phyloP scores from a whole-genome alignment of 1,140 invertebrate species.

The Gryllus bimaculatus region DNA sequence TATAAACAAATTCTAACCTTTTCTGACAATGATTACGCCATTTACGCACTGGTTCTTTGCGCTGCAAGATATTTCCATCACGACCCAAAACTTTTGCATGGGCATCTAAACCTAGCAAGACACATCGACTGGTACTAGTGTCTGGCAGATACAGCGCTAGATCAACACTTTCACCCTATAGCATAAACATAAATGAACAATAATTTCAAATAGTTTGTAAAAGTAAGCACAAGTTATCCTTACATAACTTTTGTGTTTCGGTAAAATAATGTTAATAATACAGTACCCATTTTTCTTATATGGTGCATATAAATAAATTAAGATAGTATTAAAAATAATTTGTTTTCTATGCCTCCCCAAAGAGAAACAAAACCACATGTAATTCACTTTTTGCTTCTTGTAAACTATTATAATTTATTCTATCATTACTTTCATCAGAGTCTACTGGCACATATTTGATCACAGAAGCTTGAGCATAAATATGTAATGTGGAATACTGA shows the following conservation, averaged over 20 bases:
- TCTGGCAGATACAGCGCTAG: conserved; percentile 83
- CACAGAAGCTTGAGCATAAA: too few relatives aligned
- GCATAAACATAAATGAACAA: neutral
- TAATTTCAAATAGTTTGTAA: neutral
- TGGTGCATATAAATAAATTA: too few relatives aligned
- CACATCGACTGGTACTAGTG: conserved; percentile 75
- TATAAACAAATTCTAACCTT: conserved; percentile 33
- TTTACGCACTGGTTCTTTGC: conserved; percentile 48
- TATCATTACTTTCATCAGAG: too few relatives aligned
- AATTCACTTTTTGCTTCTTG: too few relatives aligned
- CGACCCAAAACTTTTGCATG: conserved; percentile 77
- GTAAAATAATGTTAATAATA: too few relatives aligned
- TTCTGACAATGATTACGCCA: conserved; percentile 81
- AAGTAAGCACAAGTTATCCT: neutral
- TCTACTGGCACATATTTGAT: too few relatives aligned
- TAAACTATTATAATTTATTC: too few relatives aligned
- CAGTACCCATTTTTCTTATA: too few relatives aligned
- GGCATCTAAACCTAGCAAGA: conserved; percentile 75
- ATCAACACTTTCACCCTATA: conserved; percentile 77
- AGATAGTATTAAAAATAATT: too few relatives aligned
- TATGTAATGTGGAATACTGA: neutral
- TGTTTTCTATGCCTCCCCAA: too few relatives aligned
- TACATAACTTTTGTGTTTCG: neutral
- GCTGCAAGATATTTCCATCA: conserved; percentile 48
- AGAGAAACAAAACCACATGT: too few relatives aligned